These are phyloP conservation scores for Xiphophorus hellerii DNA, from an alignment of 2,113 vertebrate genomes.

Conservation along the genomic window DNA sequence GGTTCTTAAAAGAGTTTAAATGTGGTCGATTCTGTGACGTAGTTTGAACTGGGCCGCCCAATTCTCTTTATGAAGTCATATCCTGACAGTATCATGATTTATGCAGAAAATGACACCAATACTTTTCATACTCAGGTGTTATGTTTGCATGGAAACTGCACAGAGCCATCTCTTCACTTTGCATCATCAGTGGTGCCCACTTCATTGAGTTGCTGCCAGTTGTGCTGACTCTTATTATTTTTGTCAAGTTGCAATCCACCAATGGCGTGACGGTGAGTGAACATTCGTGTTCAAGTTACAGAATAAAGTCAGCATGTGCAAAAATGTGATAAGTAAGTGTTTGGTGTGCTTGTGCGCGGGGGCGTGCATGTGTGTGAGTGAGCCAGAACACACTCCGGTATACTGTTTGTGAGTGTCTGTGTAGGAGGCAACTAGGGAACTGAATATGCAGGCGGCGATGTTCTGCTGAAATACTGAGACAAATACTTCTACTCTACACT, in stretches of 20 bases:
- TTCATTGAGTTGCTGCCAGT: constrained; percentile 18
- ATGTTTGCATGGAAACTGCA: neutral
- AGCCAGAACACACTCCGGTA: too few relatives aligned
- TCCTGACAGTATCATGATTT: neutral
- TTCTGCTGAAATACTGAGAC: too few relatives aligned
- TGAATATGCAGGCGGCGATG: neutral
- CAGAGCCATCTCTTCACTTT: neutral
- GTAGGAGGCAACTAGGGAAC: constrained; percentile 15
- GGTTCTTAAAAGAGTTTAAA: too few relatives aligned
- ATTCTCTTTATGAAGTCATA: neutral
- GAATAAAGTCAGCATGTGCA: neutral
- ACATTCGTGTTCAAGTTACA: constrained; percentile 29
- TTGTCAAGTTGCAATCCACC: constrained; percentile 21
- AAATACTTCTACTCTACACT: too few relatives aligned
- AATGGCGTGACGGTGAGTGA: constrained; percentile 24
- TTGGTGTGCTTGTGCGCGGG: too few relatives aligned
- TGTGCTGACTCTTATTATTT: constrained; percentile 48
- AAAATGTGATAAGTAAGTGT: constrained; percentile 20
- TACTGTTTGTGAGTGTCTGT: too few relatives aligned
- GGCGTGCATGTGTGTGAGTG: too few relatives aligned
- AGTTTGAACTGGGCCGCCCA: neutral
- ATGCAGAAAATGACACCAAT: neutral
- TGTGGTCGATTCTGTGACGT: too few relatives aligned
- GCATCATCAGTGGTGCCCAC: constrained; percentile 1
- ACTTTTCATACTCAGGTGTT: neutral